phyloP scores from a whole-genome alignment of 2,113 vertebrate species.

The Orycteropus afer region DNA sequence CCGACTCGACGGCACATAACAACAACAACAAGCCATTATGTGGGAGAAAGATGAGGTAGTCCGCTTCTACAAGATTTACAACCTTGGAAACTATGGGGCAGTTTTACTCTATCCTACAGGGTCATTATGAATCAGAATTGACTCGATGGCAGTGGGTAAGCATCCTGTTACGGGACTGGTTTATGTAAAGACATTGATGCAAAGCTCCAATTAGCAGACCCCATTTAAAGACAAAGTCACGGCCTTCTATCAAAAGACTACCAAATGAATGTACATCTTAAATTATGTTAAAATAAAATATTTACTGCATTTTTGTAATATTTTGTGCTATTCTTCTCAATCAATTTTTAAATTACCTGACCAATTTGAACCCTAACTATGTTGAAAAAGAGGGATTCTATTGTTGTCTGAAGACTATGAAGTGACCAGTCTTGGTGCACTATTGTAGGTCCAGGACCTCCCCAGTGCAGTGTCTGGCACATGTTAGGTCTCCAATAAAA shows the following conservation, averaged over 20 bases:
- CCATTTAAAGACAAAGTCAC: neutral
- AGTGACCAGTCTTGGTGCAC: neutral
- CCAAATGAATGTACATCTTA: neutral
- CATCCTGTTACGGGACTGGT: neutral
- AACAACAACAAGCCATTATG: too few species aligned
- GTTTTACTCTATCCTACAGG: too few species aligned
- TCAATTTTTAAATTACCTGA: neutral
- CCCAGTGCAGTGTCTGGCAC: neutral
- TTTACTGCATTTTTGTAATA: neutral
- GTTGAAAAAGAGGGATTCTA: neutral
- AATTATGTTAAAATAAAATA: slow-evolving; percentile 23
- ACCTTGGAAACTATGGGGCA: neutral
- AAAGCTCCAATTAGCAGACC: neutral
- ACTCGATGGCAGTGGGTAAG: neutral
- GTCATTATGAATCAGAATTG: neutral
- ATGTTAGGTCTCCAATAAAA: neutral
- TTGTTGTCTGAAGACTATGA: neutral
- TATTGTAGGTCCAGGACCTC: neutral
- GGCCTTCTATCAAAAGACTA: neutral
- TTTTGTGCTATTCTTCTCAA: neutral
- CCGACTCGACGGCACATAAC: too few species aligned
- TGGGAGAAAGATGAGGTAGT: neutral
- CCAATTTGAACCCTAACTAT: neutral
- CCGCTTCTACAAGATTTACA: neutral
- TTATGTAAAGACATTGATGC: neutral